Percentiles rank a stretch among this genome's conserved stretches.
Evolutionary conservation across 1,140 invertebrate genomes (phyloP).

Genomic region (Lethrus apterus): DNA sequence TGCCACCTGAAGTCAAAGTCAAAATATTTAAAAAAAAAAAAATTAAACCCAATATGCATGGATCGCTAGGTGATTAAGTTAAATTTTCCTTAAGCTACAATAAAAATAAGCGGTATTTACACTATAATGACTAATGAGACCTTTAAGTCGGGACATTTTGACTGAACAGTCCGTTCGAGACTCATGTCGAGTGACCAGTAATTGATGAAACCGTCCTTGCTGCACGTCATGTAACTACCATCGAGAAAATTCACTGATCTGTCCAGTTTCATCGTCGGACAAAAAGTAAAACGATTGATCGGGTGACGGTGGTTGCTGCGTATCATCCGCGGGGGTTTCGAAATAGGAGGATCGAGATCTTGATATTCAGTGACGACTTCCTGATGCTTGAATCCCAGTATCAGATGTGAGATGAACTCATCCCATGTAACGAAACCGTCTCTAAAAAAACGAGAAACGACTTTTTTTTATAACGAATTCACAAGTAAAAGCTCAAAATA

Average conservation of each 20-base stretch:
- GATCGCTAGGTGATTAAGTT: no score
- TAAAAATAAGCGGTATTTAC: no score
- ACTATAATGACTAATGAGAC: no score
- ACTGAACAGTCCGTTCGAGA: conserved; percentile 49
- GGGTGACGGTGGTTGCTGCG: conserved; percentile 54
- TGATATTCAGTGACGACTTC: conserved; percentile 42
- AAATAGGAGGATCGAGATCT: conserved; percentile 52
- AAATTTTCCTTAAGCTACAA: no score
- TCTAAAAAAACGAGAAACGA: no score
- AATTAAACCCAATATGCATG: no score
- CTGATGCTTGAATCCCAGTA: conserved; percentile 56
- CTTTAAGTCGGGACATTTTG: conserved; percentile 49
- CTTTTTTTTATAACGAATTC: no score
- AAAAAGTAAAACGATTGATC: conserved; percentile 53
- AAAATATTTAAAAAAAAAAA: not conserved
- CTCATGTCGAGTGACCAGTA: conserved; percentile 61
- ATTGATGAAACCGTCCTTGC: conserved; percentile 59
- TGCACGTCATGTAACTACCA: conserved; percentile 58
- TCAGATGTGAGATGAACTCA: conserved; percentile 58
- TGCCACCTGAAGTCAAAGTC: conserved; percentile 45
- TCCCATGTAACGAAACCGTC: conserved; percentile 56
- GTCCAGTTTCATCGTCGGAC: conserved; percentile 47
- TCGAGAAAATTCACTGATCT: conserved; percentile 46
- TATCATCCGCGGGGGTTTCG: conserved; percentile 46
- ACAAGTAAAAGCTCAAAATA: no score